Base-by-base conservation (phyloP, 2,797 vertebrate genomes). In the Rhodeus uyekii region DNA sequence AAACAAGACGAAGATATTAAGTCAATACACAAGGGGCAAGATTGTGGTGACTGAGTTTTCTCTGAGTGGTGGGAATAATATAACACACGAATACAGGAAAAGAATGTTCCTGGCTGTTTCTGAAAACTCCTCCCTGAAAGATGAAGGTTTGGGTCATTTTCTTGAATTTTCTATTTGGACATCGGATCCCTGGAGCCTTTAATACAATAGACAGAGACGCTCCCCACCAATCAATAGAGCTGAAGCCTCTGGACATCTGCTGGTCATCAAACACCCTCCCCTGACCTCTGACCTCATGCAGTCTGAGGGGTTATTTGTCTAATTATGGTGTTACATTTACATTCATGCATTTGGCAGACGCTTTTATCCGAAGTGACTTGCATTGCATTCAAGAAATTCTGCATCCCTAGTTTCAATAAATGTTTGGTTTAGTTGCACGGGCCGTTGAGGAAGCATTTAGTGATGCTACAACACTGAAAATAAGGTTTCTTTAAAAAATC, bases 191-290 rank as follows among this genome's bases (percentile, higher is more conserved):
- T 6, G 29, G 55, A 39, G 22, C 38, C 55, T 72, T 61, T 55
- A 39, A 58, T 55, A 55, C 48, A 69, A 69, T 32, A 60, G 27
- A 68, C 77, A 44, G 3, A 55, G 36, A 61, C 78, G 39, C 65
- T 60, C 50, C 38, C 27, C 53, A 36, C 29, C 18, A 72, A 72
- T 72, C 39, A 72, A 72, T 80, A 72, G 22, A 19, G 4, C 5
- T 14, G 24, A 58, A 14, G 18, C 39, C n/a, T 65, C 12, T 19
- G 53, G 39, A 72, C 78, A 80, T 80, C 53, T 80, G 78, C 53
- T 63, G 67, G 46, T 38, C 68, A 72, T 44, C 27, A 32, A 27
- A 22, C 46, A 27, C 60, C 22, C 36, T 19, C 38, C 34, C 24
- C 12, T 8, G 18, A 80, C 65, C 64, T 24, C 2, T 64, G 32